Evolutionary conservation across 2,113 vertebrate genomes (phyloP).

Genomic region (Microtus oregoni): DNA sequence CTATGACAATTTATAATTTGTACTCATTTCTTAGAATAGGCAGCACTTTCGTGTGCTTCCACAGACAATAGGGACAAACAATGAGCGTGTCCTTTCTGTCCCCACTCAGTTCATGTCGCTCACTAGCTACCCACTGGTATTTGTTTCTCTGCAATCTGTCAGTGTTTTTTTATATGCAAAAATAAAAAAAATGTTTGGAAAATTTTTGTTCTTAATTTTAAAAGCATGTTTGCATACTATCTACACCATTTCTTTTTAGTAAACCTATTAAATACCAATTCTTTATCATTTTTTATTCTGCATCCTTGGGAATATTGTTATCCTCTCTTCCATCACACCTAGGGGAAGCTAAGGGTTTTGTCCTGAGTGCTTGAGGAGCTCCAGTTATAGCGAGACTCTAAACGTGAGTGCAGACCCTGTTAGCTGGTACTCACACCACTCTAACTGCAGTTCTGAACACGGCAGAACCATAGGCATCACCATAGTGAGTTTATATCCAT

Average conservation of each 20-base stretch:
- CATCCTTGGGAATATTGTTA: not conserved
- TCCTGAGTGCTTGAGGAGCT: not conserved
- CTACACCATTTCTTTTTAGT: not conserved
- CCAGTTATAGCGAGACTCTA: not conserved
- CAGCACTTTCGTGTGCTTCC: not conserved
- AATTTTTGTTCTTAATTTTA: not conserved
- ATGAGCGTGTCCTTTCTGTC: not conserved
- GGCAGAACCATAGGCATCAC: not conserved
- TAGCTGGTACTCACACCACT: not conserved
- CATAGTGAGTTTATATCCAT: not conserved
- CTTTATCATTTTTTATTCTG: not conserved
- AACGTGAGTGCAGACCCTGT: not conserved
- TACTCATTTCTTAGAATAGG: constrained; percentile 14
- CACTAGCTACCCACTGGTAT: not conserved
- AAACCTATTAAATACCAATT: not conserved
- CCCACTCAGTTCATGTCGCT: not conserved
- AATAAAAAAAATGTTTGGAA: not conserved
- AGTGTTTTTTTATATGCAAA: not conserved
- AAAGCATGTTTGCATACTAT: not conserved
- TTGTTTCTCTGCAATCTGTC: not conserved
- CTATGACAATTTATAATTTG: not conserved
- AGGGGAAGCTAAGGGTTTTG: not conserved
- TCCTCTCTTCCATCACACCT: not conserved
- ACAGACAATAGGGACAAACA: not conserved
- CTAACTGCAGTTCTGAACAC: not conserved